phyloP scores from a whole-genome alignment of 2,797 vertebrate genomes.

The Ispidina lecontei region DNA sequence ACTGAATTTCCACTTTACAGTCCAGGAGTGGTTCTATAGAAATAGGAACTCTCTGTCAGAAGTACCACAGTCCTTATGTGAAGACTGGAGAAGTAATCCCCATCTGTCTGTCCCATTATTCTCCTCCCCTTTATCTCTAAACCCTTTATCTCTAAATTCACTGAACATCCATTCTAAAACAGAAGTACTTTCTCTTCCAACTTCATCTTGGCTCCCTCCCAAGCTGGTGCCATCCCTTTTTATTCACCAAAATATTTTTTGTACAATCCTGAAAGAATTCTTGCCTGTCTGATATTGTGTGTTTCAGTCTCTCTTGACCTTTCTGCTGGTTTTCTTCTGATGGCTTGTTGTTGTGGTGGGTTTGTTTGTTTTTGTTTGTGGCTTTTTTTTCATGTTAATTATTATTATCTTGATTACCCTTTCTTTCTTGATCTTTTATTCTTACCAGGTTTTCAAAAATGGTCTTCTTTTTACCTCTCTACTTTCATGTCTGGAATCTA shows the following conservation, averaged over 20 bases:
- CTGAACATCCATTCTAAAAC: background rate
- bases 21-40: background rate
- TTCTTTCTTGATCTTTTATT: slow-evolving; percentile 16
- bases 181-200: slow-evolving; percentile 30
- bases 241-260: slow-evolving; percentile 1
- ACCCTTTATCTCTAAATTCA: slow-evolving; percentile 43
- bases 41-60: background rate
- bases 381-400: background rate
- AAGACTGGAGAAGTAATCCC: slow-evolving; percentile 29
- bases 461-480: background rate
- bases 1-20: background rate
- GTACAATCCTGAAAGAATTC: slow-evolving; percentile 10
- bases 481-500: background rate
- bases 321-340: background rate
- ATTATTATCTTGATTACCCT: background rate
- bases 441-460: background rate
- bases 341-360: background rate
- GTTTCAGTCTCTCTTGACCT: background rate
- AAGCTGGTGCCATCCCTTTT: background rate
- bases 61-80: background rate
- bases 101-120: slow-evolving; percentile 2
- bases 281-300: background rate
- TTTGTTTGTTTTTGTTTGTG: background rate
- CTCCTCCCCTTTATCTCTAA: slow-evolving; percentile 24
- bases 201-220: background rate